Evolutionary conservation across 2,797 vertebrate species (phyloP), one percentile per base, ranked within the genome.

Genomic region (Prunella strophiata): DNA sequence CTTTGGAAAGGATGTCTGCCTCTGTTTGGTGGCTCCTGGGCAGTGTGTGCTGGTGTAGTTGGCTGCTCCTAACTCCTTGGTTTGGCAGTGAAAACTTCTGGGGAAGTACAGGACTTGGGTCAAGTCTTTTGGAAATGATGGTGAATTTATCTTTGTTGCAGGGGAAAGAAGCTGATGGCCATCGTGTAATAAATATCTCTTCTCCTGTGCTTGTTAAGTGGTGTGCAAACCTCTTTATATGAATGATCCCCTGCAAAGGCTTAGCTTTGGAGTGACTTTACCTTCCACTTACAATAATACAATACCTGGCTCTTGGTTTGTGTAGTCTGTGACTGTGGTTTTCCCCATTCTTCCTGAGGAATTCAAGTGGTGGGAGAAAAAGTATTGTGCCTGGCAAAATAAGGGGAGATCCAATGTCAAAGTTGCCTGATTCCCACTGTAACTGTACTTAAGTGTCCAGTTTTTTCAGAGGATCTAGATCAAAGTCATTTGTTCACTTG

Each of bases 61-160:
- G 75, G 88, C 93, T 95, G 70, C 73, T 84, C 55, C 66, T 93
- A 82, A 85, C 73, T 61, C 90, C 63, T 85, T 92, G 63, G 67
- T 85, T 93, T 97, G 92, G 86, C 88, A 65, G 8, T 50, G 77
- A 55, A 61, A 78, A 36, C n/a, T 54, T 40, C 30, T 89, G 88
- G 71, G 77, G 74, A 80, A 76, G 20, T 45, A 63, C 29, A 22
- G 63, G 61, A 29, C 40, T 68, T 73, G 55, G 55, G 62, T 82
- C 76, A 55, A 14, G 62, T 66, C 52, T 84, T 91, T 38, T 58
- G 89, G 90, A 77, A 94, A 85, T 91, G 85, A 94, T 94, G 80
- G 83, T 68, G 57, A 79, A 85, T 93, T 91, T 94, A 29, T 96
- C 87, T 92, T 71, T 86, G 74, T 96, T 93, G 61, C 88, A 95